These are phyloP conservation scores for Gulo gulo DNA, from an alignment of 2,113 vertebrate genomes.

Conservation along the genomic window DNA sequence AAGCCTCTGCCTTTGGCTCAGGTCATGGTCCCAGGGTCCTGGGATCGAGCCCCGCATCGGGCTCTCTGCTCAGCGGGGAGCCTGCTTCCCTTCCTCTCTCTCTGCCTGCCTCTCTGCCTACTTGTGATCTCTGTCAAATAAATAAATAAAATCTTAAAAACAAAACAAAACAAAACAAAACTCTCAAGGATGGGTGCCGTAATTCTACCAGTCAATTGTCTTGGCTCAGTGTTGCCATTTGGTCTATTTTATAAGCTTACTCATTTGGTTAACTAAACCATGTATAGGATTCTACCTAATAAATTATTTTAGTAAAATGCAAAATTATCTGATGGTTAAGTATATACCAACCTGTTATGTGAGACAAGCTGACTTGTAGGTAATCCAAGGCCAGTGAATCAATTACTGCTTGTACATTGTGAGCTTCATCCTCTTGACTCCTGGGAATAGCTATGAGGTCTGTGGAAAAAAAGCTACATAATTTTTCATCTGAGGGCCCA, in stretches of 20 bases:
- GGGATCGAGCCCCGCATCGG: no score
- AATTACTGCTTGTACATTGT: conserved; percentile 95
- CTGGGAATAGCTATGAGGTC: conserved; percentile 88
- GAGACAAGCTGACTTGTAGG: conserved; percentile 97
- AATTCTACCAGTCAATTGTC: neutral
- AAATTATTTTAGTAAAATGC: neutral
- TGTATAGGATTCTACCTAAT: neutral
- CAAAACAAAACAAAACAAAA: no score
- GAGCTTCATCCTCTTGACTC: conserved; percentile 92
- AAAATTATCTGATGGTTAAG: neutral
- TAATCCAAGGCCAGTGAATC: conserved; percentile 98
- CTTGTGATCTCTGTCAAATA: no score
- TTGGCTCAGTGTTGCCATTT: neutral
- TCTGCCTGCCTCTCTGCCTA: no score
- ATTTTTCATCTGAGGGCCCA: neutral
- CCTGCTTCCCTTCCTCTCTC: no score
- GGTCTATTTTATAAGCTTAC: neutral
- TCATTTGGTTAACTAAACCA: neutral
- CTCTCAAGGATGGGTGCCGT: neutral
- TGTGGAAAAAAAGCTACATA: conserved; percentile 67
- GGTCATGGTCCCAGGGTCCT: no score
- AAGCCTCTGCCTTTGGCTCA: no score
- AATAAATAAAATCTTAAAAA: no score
- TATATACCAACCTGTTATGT: conserved; percentile 91
- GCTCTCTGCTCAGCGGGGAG: no score